Evolutionary conservation across 2,113 vertebrate species (phyloP).

Genomic region (Stegostoma tigrinum): DNA sequence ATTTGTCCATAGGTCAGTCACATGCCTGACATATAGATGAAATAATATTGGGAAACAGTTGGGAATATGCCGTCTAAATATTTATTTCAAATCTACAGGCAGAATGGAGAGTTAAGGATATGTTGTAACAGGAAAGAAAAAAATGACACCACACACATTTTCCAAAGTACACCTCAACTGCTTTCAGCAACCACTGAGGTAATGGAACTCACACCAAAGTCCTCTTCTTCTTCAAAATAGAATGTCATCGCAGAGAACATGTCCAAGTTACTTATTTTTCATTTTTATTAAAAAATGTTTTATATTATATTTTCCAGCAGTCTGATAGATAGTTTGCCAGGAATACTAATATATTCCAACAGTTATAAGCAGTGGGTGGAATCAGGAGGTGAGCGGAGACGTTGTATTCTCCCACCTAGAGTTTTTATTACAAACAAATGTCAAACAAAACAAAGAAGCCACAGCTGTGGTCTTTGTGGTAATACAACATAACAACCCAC

Average conservation of each 20-base stretch:
- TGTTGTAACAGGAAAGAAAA: background rate
- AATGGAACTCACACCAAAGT: background rate
- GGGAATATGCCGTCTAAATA: conserved; percentile 1
- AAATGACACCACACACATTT: background rate
- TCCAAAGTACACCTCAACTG: background rate
- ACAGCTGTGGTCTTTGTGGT: conserved; percentile 38
- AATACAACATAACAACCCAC: conserved; percentile 40
- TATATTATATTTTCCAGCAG: conserved; percentile 38
- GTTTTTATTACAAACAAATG: conserved; percentile 41
- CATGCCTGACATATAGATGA: background rate
- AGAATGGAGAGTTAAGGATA: background rate
- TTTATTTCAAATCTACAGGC: background rate
- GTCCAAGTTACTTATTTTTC: conserved; percentile 40
- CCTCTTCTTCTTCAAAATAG: background rate
- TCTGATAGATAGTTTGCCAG: conserved; percentile 39
- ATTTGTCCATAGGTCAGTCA: background rate
- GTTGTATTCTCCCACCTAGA: conserved; percentile 28
- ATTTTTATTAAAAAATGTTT: conserved; percentile 38
- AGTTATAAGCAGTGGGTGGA: conserved; percentile 37
- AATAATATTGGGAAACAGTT: background rate
- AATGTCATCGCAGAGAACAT: background rate
- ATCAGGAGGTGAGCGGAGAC: conserved; percentile 34
- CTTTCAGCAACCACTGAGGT: background rate
- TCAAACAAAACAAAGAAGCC: conserved; percentile 18
- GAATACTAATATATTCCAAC: conserved; percentile 40